Evolutionary conservation across 1,140 invertebrate species (phyloP).

Genomic region (Tetramorium parvispinum): DNA sequence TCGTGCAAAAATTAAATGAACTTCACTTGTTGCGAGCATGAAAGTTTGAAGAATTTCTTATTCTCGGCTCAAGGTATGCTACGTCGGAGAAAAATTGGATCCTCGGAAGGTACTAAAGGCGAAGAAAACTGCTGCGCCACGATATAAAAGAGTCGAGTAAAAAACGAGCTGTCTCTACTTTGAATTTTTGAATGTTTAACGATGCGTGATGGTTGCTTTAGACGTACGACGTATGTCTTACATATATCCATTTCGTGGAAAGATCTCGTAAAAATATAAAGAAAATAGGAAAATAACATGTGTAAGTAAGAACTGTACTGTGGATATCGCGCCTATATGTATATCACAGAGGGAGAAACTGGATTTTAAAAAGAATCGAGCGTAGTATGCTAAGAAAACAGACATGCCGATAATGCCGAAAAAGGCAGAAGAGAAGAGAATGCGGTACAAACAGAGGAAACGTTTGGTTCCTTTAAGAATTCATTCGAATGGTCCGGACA

Average conservation of each 20-base stretch:
- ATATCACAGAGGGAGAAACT: conserved; percentile 16
- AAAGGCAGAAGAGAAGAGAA: background rate
- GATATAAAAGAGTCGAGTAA: background rate
- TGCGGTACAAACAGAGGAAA: background rate
- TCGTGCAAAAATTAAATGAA: conserved; percentile 8
- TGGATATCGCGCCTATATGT: background rate
- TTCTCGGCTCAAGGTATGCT: background rate
- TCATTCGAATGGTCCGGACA: conserved; percentile 62
- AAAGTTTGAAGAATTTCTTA: conserved; percentile 19
- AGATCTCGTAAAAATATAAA: conserved; percentile 23
- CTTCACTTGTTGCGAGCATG: conserved; percentile 11
- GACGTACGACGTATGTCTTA: background rate
- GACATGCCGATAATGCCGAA: conserved; percentile 16
- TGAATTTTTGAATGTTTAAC: conserved; percentile 47
- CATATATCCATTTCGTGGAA: background rate
- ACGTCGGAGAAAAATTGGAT: conserved; percentile 29
- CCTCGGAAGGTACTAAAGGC: background rate
- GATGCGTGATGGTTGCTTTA: conserved; percentile 22
- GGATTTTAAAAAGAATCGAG: conserved; percentile 45
- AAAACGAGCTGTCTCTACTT: conserved; percentile 3
- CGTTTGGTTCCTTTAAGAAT: conserved; percentile 65
- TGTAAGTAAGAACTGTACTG: conserved; percentile 30
- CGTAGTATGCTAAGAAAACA: background rate
- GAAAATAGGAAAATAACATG: conserved; percentile 1
- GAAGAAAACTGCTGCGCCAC: background rate